phyloP scores from a whole-genome alignment of 2,888 invertebrate genomes.

The Mesorhabditis spiculigera region DNA sequence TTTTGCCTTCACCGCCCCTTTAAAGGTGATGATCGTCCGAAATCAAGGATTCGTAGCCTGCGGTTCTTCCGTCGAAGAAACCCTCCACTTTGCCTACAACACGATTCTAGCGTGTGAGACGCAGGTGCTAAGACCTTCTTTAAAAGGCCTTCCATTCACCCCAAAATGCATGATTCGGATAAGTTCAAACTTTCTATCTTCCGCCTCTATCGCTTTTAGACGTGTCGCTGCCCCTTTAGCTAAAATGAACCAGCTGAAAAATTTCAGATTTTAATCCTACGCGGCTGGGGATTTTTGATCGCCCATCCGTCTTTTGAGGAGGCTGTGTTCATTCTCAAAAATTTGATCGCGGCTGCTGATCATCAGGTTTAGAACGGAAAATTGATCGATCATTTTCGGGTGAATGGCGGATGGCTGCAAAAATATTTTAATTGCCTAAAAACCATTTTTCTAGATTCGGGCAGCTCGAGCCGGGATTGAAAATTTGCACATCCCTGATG shows the following conservation, averaged over 20 bases:
- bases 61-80: conserved; percentile 83
- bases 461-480: conserved; percentile 77
- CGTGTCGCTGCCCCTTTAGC: not conserved
- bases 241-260: not conserved
- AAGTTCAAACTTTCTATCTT: conserved; percentile 8
- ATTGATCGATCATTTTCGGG: not conserved
- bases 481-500: conserved; percentile 72
- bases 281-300: conserved; percentile 84
- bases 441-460: conserved; percentile 62
- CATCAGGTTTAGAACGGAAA: conserved; percentile 58
- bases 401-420: not conserved
- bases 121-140: conserved; percentile 65
- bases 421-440: not conserved
- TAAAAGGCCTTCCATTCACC: not conserved
- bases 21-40: conserved; percentile 47
- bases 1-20: not conserved
- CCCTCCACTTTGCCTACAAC: conserved; percentile 80
- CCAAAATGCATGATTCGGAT: not conserved
- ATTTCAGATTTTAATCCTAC: conserved; percentile 69
- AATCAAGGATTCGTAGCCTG: conserved; percentile 52
- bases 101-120: conserved; percentile 81
- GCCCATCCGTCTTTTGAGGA: conserved; percentile 94
- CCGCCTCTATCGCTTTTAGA: not conserved
- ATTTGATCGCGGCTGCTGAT: conserved; percentile 61
- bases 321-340: conserved; percentile 66